Evolutionary conservation across 2,888 invertebrate species (phyloP).

Genomic region (Tetranychus truncatus): DNA sequence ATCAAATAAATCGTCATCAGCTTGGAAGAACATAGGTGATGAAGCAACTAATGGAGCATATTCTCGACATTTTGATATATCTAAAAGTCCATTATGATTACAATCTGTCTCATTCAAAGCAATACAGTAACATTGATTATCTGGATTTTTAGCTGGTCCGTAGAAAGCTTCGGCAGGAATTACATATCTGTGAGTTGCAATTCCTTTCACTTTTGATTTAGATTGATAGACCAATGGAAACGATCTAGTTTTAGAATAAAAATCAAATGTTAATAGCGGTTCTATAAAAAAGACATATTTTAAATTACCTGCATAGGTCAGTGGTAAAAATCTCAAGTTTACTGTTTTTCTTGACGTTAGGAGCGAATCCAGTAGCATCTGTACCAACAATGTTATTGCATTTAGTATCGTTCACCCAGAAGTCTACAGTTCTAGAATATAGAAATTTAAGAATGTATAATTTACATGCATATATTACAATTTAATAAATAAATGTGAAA

Average conservation of each 20-base stretch:
- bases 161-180: conserved; percentile 17
- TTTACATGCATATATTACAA: too few species aligned
- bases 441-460: not conserved
- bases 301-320: conserved; percentile 29
- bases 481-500: too few species aligned
- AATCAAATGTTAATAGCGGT: not conserved
- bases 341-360: conserved; percentile 26
- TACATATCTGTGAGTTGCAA: conserved; percentile 12
- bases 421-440: not conserved
- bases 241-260: not conserved
- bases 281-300: too few species aligned
- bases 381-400: conserved; percentile 30
- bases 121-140: conserved; percentile 19
- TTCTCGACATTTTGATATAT: conserved; percentile 18
- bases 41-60: conserved; percentile 19
- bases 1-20: not conserved
- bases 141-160: conserved; percentile 12
- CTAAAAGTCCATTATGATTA: conserved; percentile 28
- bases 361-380: conserved; percentile 28
- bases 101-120: conserved; percentile 21
- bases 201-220: conserved; percentile 10
- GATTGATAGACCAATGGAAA: conserved; percentile 4
- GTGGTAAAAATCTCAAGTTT: conserved; percentile 28
- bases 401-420: not conserved
- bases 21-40: conserved; percentile 19